Evolutionary conservation across 2,888 invertebrate genomes (phyloP), one percentile per base, ranked within the genome.

Genomic region (Orchestes rusci): DNA sequence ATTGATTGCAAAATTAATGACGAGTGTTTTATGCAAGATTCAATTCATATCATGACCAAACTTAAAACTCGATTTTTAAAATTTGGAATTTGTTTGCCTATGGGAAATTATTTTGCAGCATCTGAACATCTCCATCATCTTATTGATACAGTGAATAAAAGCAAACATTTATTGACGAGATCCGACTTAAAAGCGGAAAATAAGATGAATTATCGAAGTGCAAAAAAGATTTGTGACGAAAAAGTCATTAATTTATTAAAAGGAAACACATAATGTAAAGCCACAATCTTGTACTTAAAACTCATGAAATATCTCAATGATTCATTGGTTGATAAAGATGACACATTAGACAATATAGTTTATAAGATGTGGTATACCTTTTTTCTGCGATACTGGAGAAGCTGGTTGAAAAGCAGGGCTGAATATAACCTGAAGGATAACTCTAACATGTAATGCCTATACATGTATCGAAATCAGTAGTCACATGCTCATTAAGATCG

Each of bases 301-400:
- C n/a, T 52, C 2, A 50, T 50, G 50, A 30, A 50, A 7, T 52
- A 38, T 29, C 16, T 43, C 23, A 18, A 37, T 17, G 16, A 19
- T 2, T 27, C 39, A 10, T 46, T 41, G 27, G 18, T 48, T 12
- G 34, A 43, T 16, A 41, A 43, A 28, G 19, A 42, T 17, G 4
- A 35, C 23, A 17, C 8, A 10, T 10, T 42, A 12, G 20, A 32
- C 3, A 39, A 31, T 4, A 30, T 12, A 5, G 31, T 39, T 3
- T 36, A 35, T 28, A 42, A 42, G 20, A 42, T 42, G 17, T 42
- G 42, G 42, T 42, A 36, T 28, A n/a, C 17, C n/a, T 42, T 42
- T 42, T 36, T 19, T 28, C 12, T 35, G 3, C 8, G 33, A 27
- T 28, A 15, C 16, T 32, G 42, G 29, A 4, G 28, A 10, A 35